phyloP scores from a whole-genome alignment of 2,113 vertebrate species.

The Phyllostomus hastatus region DNA sequence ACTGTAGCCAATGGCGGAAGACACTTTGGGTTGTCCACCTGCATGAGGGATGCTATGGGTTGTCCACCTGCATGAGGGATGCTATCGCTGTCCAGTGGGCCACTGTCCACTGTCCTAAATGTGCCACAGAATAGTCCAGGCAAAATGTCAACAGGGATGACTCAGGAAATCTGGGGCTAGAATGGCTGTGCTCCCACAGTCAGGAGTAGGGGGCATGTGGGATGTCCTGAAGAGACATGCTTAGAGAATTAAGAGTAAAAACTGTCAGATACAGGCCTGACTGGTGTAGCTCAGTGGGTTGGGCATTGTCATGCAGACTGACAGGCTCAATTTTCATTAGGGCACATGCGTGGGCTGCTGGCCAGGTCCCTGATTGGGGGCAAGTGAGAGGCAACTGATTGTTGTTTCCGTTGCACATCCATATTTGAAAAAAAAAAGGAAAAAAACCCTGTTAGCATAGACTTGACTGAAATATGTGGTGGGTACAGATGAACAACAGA shows the following conservation, averaged over 20 bases:
- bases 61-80: rapidly evolving
- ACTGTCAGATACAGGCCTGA: neutral
- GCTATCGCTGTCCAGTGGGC: neutral
- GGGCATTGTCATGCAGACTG: neutral
- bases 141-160: rapidly evolving
- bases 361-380: neutral
- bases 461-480: neutral
- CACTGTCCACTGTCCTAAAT: rapidly evolving
- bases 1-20: neutral
- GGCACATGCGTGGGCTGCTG: neutral
- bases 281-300: neutral
- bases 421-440: too few species aligned
- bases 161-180: rapidly evolving
- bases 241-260: neutral
- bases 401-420: neutral
- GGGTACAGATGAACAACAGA: rapidly evolving
- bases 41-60: neutral
- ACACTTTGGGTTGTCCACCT: rapidly evolving
- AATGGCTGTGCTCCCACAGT: neutral
- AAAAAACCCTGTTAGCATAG: neutral
- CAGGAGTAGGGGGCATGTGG: neutral
- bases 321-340: neutral
- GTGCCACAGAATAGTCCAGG: too few species aligned
- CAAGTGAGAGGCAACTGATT: neutral
- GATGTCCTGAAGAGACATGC: rapidly evolving